Evolutionary conservation across 2,113 vertebrate species (phyloP).

Genomic region (Pitta sordida): DNA sequence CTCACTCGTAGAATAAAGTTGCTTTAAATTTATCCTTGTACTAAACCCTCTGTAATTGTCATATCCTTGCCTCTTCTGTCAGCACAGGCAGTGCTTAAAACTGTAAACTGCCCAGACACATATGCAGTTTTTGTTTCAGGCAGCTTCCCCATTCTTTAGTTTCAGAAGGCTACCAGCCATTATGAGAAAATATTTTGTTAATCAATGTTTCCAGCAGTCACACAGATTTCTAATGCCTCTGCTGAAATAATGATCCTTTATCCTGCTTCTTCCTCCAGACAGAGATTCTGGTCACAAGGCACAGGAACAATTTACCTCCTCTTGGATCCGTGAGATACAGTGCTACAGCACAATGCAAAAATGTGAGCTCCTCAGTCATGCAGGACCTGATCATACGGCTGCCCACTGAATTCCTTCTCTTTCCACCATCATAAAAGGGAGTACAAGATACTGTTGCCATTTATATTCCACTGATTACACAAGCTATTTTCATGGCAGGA

Average conservation of each 20-base stretch:
- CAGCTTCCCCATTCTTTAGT: not conserved
- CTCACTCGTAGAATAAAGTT: not conserved
- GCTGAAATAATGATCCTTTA: conserved; percentile 62
- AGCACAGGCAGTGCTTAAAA: not conserved
- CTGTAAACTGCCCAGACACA: not conserved
- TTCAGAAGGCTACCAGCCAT: not conserved
- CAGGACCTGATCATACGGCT: conserved; percentile 39
- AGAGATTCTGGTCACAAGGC: conserved; percentile 56
- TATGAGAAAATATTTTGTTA: conserved; percentile 53
- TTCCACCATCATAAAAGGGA: conserved; percentile 67
- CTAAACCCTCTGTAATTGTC: not conserved
- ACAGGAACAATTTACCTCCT: conserved; percentile 24
- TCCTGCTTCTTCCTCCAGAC: conserved; percentile 43
- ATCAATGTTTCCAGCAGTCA: conserved; percentile 66
- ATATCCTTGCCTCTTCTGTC: not conserved
- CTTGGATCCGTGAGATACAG: not conserved
- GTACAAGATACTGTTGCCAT: conserved; percentile 51
- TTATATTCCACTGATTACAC: conserved; percentile 72
- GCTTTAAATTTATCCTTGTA: conserved; percentile 1
- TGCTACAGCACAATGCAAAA: conserved; percentile 30
- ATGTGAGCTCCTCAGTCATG: conserved; percentile 62
- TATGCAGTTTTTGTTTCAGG: not conserved
- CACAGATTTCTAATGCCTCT: conserved; percentile 59
- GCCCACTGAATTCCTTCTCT: conserved; percentile 49
- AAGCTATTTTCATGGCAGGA: conserved; percentile 73